Evolutionary conservation across 1,140 invertebrate species (phyloP).

Genomic region (Papilio machaon): DNA sequence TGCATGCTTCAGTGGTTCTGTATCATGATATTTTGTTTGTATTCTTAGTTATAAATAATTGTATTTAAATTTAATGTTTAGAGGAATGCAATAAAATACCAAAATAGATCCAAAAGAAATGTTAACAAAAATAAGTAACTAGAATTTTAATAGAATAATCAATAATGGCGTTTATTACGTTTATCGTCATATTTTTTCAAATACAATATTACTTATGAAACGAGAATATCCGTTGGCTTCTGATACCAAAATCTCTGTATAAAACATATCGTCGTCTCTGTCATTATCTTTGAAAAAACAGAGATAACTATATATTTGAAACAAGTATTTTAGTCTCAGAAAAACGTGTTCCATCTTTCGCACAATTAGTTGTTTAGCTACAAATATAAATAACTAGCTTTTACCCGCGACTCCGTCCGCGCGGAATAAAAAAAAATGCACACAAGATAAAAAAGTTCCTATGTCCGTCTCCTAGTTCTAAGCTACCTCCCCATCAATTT

Average conservation of each 20-base stretch:
- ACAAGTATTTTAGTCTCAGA: too few relatives aligned
- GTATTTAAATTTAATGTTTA: background rate
- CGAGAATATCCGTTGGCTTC: background rate
- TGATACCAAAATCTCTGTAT: too few relatives aligned
- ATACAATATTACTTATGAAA: background rate
- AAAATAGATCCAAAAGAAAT: background rate
- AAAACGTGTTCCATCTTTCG: too few relatives aligned
- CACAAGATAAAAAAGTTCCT: too few relatives aligned
- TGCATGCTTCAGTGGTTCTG: slow-evolving; percentile 3
- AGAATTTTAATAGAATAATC: background rate
- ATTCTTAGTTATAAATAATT: slow-evolving; percentile 4
- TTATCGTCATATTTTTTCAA: background rate
- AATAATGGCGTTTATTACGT: background rate
- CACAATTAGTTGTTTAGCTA: too few relatives aligned
- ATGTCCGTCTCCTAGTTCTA: too few relatives aligned
- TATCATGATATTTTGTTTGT: background rate
- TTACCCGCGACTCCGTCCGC: too few relatives aligned
- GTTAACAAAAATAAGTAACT: background rate
- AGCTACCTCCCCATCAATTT: too few relatives aligned
- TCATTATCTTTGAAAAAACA: too few relatives aligned
- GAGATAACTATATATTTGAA: too few relatives aligned
- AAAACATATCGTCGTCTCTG: too few relatives aligned
- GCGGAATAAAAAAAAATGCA: too few relatives aligned
- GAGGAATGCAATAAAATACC: background rate
- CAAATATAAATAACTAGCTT: background rate